phyloP scores from a whole-genome alignment of 2,113 vertebrate genomes.

The Gila orcuttii region DNA sequence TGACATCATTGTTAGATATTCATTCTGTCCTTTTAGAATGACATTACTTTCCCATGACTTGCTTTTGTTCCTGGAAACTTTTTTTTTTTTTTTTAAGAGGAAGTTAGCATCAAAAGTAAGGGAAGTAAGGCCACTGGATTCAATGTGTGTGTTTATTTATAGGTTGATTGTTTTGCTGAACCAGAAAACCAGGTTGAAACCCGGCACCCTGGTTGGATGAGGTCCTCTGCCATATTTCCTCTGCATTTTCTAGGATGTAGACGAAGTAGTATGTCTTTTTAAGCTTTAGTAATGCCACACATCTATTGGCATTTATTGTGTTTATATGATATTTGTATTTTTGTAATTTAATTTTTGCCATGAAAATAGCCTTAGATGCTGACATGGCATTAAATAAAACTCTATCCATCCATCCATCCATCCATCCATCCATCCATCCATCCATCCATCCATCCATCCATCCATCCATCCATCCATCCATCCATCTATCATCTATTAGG shows the following conservation, averaged over 20 bases:
- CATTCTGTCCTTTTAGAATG: not conserved
- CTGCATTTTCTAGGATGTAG: not conserved
- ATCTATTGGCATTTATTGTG: not conserved
- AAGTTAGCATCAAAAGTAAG: not conserved
- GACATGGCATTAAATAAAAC: no score
- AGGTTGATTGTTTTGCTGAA: conserved; percentile 13
- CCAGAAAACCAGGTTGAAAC: not conserved
- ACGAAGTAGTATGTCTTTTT: not conserved
- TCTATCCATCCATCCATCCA: no score
- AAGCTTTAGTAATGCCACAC: not conserved
- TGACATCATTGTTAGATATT: not conserved
- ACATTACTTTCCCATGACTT: not conserved
- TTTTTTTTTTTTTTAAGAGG: not conserved
- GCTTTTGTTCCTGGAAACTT: not conserved
- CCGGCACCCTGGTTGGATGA: not conserved
- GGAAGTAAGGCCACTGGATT: not conserved
- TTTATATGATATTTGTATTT: no score
- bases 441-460: no score
- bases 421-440: no score
- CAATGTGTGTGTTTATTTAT: not conserved
- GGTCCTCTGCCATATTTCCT: not conserved
- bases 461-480: no score
- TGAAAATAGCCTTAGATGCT: no score
- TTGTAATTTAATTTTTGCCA: no score
- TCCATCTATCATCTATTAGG: not conserved